Percentiles rank a stretch among this genome's conserved stretches.
Evolutionary conservation across 2,113 vertebrate species (phyloP).

Genomic region (Argyrosomus japonicus): DNA sequence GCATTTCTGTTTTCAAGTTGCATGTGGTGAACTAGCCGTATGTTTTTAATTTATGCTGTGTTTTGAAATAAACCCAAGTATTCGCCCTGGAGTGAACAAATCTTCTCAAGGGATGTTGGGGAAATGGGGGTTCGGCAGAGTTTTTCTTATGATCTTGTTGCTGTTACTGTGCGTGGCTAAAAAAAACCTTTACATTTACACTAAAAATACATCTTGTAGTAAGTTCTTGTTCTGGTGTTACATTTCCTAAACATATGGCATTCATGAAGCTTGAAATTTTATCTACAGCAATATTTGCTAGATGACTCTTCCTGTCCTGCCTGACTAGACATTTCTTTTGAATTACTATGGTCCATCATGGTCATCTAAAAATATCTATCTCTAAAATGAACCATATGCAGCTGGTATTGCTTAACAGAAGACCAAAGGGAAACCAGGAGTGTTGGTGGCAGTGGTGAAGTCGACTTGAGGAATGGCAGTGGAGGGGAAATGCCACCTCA

Average conservation of each 20-base stretch:
- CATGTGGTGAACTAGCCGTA: conserved; percentile 64
- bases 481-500: conserved; percentile 35
- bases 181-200: conserved; percentile 55
- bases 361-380: conserved; percentile 81
- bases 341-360: conserved; percentile 61
- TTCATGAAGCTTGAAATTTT: conserved; percentile 51
- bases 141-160: conserved; percentile 60
- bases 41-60: conserved; percentile 82
- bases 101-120: conserved; percentile 60
- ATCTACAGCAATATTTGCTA: conserved; percentile 44
- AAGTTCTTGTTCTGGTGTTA: conserved; percentile 61
- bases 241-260: conserved; percentile 70
- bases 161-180: conserved; percentile 53
- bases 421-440: conserved; percentile 40
- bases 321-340: conserved; percentile 51
- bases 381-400: conserved; percentile 81
- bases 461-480: conserved; percentile 16
- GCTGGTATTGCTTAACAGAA: conserved; percentile 75
- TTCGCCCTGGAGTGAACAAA: conserved; percentile 76
- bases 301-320: conserved; percentile 49
- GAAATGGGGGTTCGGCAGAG: conserved; percentile 43
- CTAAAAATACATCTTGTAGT: conserved; percentile 65
- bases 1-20: conserved; percentile 60
- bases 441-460: conserved; percentile 45
- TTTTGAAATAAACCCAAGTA: conserved; percentile 79